phyloP scores from a whole-genome alignment of 2,888 invertebrate genomes.

The Drosophila nigritarsus region DNA sequence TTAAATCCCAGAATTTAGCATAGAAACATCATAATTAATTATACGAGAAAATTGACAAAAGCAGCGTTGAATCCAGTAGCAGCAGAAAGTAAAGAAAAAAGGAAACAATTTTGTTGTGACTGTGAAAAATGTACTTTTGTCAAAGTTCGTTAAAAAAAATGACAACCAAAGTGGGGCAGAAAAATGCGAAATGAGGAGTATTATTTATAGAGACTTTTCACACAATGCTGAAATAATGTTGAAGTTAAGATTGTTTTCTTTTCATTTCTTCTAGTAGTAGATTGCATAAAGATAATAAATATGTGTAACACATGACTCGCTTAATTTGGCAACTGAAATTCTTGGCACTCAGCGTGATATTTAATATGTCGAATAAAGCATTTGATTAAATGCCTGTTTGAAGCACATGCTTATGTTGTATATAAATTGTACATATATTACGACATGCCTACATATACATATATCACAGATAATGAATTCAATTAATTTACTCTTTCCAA shows the following conservation, averaged over 20 bases:
- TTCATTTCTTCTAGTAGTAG: background rate
- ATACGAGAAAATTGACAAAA: background rate
- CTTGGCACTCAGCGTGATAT: constrained; percentile 36
- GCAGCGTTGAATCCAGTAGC: too few species aligned
- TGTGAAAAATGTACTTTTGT: background rate
- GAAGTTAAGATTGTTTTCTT: background rate
- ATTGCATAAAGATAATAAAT: constrained; percentile 32
- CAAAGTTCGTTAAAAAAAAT: background rate
- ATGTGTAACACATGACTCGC: constrained; percentile 15
- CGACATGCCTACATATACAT: constrained; percentile 42
- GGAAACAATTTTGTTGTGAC: background rate
- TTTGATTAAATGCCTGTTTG: constrained; percentile 67
- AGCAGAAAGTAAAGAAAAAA: background rate
- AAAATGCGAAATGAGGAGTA: background rate
- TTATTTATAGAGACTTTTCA: background rate
- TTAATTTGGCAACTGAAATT: constrained; percentile 32
- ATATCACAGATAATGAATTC: constrained; percentile 78
- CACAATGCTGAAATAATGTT: background rate
- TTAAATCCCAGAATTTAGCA: background rate
- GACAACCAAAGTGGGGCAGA: background rate
- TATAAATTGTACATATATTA: constrained; percentile 5
- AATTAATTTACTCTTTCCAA: constrained; percentile 74
- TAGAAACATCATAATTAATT: constrained; percentile 8
- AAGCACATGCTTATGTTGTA: constrained; percentile 43
- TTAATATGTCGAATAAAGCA: constrained; percentile 48